Evolutionary conservation across 2,888 invertebrate species (phyloP).

Genomic region (Caenorhabditis macrosperma): DNA sequence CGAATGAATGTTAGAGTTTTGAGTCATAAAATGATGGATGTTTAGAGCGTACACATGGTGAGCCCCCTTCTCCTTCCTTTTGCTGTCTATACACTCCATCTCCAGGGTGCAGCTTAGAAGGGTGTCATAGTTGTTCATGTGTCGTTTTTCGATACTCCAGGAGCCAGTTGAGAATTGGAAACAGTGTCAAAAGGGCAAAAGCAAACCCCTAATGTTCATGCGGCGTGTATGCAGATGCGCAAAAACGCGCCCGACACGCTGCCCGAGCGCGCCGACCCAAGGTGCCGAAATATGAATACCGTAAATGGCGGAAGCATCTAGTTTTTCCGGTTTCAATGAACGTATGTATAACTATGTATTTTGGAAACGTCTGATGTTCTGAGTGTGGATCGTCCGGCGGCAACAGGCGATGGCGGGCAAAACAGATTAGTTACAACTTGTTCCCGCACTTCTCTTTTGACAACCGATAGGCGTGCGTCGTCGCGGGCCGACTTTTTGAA

Average conservation of each 20-base stretch:
- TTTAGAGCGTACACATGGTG: constrained; percentile 50
- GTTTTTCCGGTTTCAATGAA: constrained; percentile 53
- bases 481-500: constrained; percentile 34
- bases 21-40: constrained; percentile 60
- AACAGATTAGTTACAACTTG: constrained; percentile 44
- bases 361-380: constrained; percentile 39
- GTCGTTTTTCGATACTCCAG: constrained; percentile 37
- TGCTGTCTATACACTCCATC: constrained; percentile 24
- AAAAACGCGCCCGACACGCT: neutral
- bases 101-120: constrained; percentile 42
- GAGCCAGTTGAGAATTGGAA: too few species aligned
- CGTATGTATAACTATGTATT: constrained; percentile 25
- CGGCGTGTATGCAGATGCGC: constrained; percentile 21
- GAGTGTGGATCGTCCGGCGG: neutral
- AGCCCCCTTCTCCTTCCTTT: constrained; percentile 30
- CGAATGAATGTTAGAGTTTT: constrained; percentile 57
- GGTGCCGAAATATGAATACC: constrained; percentile 46
- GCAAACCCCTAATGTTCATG: neutral
- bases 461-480: neutral
- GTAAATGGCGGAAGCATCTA: constrained; percentile 41
- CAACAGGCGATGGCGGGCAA: constrained; percentile 1
- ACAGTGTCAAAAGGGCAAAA: constrained; percentile 7
- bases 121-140: constrained; percentile 24
- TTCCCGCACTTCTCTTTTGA: constrained; percentile 3
- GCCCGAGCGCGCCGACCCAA: neutral